These are phyloP conservation scores for Channa argus DNA, from an alignment of 2,113 vertebrate genomes.

Conservation along the genomic window DNA sequence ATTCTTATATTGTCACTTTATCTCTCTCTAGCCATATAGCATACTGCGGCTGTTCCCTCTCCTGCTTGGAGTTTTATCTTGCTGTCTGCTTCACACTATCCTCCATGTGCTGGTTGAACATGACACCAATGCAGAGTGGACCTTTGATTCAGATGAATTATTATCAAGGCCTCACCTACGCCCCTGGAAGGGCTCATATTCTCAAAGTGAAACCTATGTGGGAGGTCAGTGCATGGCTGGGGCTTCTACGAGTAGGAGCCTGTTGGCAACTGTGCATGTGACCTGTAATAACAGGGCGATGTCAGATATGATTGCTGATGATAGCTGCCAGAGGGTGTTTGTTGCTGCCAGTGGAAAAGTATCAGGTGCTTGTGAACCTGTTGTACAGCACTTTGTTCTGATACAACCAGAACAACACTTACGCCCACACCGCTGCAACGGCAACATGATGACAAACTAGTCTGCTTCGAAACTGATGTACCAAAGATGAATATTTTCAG, in stretches of 20 bases:
- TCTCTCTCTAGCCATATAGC: slow-evolving; percentile 11
- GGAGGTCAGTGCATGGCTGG: slow-evolving; percentile 16
- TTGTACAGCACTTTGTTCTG: not conserved
- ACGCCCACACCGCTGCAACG: not conserved
- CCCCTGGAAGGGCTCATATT: not conserved
- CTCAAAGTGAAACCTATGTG: not conserved
- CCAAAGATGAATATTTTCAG: not conserved
- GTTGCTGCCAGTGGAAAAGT: slow-evolving; percentile 7
- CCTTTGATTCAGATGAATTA: slow-evolving; percentile 45
- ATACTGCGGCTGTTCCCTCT: not conserved
- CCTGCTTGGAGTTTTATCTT: slow-evolving; percentile 37
- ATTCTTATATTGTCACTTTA: too few species aligned
- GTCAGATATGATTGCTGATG: slow-evolving; percentile 6
- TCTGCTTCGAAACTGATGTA: not conserved
- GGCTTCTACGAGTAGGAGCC: not conserved
- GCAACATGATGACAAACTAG: not conserved
- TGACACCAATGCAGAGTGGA: slow-evolving; percentile 6
- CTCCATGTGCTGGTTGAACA: slow-evolving; percentile 26
- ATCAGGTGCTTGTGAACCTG: slow-evolving; percentile 12
- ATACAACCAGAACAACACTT: not conserved
- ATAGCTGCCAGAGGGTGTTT: slow-evolving; percentile 14
- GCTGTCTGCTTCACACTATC: slow-evolving; percentile 20
- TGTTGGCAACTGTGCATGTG: slow-evolving; percentile 26
- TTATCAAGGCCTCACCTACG: slow-evolving; percentile 26
- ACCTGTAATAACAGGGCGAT: not conserved